phyloP scores from a whole-genome alignment of 2,113 vertebrate genomes.

The Arizona elegans region DNA sequence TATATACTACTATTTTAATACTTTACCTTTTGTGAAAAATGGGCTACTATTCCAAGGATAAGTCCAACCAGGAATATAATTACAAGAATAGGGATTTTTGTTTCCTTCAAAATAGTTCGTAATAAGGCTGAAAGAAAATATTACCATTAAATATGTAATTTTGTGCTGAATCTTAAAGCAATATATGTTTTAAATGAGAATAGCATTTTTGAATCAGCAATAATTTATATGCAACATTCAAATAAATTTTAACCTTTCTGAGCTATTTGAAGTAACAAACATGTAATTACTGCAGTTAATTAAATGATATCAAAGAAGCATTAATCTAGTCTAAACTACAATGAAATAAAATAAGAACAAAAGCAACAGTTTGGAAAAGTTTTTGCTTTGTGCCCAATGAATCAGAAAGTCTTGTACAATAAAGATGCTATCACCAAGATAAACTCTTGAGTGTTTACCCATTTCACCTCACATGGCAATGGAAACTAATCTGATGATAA shows the following conservation, averaged over 20 bases:
- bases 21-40: slow-evolving; percentile 11
- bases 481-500: neutral
- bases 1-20: neutral
- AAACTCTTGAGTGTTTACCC: neutral
- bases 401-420: neutral
- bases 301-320: neutral
- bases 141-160: neutral
- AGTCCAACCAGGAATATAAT: slow-evolving; percentile 34
- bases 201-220: neutral
- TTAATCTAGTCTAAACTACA: neutral
- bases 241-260: neutral
- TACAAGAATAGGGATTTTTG: slow-evolving; percentile 42
- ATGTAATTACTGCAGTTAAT: neutral
- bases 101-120: slow-evolving; percentile 33
- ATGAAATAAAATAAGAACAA: neutral
- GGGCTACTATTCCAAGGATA: slow-evolving; percentile 24
- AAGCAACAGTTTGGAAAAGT: neutral
- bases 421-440: neutral
- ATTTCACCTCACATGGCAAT: neutral
- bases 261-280: neutral
- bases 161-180: neutral
- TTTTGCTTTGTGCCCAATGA: neutral
- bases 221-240: neutral
- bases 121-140: slow-evolving; percentile 32
- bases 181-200: neutral